Evolutionary conservation across 2,113 vertebrate species (phyloP).

Genomic region (Sphyrna mokarran): DNA sequence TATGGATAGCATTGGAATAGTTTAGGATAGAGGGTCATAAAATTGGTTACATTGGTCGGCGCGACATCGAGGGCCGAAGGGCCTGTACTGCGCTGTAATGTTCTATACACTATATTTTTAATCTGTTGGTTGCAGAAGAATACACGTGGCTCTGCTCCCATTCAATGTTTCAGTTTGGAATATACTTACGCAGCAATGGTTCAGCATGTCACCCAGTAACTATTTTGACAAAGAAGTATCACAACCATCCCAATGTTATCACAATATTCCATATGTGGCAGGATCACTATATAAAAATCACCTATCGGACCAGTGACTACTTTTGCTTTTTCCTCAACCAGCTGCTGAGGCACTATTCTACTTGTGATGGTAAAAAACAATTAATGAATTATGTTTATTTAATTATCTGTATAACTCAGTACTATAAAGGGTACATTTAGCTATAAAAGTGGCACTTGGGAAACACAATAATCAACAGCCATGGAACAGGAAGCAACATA

Average conservation of each 20-base stretch:
- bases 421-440: not conserved
- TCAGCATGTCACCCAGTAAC: not conserved
- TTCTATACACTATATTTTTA: not conserved
- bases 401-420: not conserved
- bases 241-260: not conserved
- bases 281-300: not conserved
- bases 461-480: not conserved
- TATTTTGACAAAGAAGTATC: not conserved
- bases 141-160: not conserved
- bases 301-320: not conserved
- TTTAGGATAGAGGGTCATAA: too few relatives aligned
- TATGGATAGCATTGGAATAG: too few relatives aligned
- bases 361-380: not conserved
- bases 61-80: too few relatives aligned
- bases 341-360: not conserved
- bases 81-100: too few relatives aligned
- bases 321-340: not conserved
- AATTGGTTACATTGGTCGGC: too few relatives aligned
- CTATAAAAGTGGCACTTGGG: not conserved
- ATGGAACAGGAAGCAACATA: not conserved
- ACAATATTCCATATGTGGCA: not conserved
- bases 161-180: not conserved
- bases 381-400: not conserved
- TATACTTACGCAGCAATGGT: not conserved
- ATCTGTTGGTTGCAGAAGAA: not conserved